Base-by-base conservation (phyloP, 2,113 vertebrate genomes). In the Ascaphus truei region DNA sequence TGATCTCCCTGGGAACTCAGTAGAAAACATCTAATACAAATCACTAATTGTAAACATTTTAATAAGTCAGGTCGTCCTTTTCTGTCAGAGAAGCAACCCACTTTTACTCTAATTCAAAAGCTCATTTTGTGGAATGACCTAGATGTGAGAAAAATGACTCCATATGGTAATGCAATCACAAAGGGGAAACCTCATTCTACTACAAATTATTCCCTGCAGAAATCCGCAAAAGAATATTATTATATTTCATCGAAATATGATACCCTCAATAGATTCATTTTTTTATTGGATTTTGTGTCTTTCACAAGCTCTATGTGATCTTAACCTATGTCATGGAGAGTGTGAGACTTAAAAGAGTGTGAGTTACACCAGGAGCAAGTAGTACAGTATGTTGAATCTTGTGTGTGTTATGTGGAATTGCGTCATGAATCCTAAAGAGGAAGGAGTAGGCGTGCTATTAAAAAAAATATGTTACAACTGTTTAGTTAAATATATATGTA, bases 61-160 rank as follows among this genome's bases (percentile, higher is more conserved):
- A 63, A 76, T 76, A 81, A 77, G 59, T 83, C 41, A 1, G 29
- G 47, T 76, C 78, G 71, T 78, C 75, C 71, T 82, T 75, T 57
- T 50, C 74, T 64, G 58, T 75, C 76, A 76, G 1, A 31, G 50
- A 60, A 13, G 23, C 43, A 51, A 66, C 20, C 7, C 74, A 68
- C 72, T 31, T 47, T 34, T 45, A 2, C 72, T 41, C 71, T 41
- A 30, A 39, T 62, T 78, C 68, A 47, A 56, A 77, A 79, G 56
- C 73, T 77, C 72, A 71, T 75, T 73, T 53, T 45, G 45, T 29
- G 51, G 68, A 80, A 80, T 80, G 68, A 75, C 76, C 71, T 76
- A 61, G 8, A 29, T 12, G 36, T 68, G 65, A 37, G 62, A 78
- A 75, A 77, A 77, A 78, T 78, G 29, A 47, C 51, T 73, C 75